Base-by-base conservation (phyloP, 2,797 vertebrate genomes). In the Danio kyathit region DNA sequence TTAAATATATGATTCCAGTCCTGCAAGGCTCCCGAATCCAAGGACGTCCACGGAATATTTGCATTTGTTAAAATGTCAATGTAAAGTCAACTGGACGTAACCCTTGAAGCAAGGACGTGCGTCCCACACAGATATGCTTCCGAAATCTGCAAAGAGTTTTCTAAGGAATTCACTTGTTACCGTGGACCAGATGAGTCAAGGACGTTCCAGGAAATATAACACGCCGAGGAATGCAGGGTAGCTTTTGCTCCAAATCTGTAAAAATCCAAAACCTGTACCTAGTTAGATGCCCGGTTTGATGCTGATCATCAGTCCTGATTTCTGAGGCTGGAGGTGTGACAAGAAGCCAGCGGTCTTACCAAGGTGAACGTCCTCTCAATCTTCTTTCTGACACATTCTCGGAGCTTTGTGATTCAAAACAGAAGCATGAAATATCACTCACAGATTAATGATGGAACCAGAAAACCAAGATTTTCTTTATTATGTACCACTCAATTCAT, bases 91-190 rank as follows among this genome's bases (percentile, higher is more conserved):
- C 44, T 46, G 21, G 14, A 48, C 2, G 16, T 40, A 14, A 16
- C 12, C 56, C 14, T 5, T 79, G 40, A 54, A 44, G 2, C 57
- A 52, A 51, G 49, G 38, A 80, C 16, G 8, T 0, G 7, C 48
- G 69, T 63, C 19, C 38, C 41, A 69, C 40, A 38, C 3, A 73
- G 16, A 40, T 41, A 73, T 12, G 69, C 7, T 80, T 80, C 69
- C 16, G 40, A 80, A 56, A 80, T 66, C 60, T 80, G 69, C 70
- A 40, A 63, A 64, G 59, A 38, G 59, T 80, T 73, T 64, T 64
- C 59, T 65, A 19, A 73, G 61, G 78, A 80, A 80, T 80, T 64
- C 67, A 38, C 76, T 52, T 79, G 56, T 51, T 73, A 72, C 41
- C 4, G 7, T 49, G 41, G 19, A 66, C 49, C 59, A 73, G 59